Evolutionary conservation across 1,140 invertebrate genomes (phyloP).

Genomic region (Drosophila leontia): DNA sequence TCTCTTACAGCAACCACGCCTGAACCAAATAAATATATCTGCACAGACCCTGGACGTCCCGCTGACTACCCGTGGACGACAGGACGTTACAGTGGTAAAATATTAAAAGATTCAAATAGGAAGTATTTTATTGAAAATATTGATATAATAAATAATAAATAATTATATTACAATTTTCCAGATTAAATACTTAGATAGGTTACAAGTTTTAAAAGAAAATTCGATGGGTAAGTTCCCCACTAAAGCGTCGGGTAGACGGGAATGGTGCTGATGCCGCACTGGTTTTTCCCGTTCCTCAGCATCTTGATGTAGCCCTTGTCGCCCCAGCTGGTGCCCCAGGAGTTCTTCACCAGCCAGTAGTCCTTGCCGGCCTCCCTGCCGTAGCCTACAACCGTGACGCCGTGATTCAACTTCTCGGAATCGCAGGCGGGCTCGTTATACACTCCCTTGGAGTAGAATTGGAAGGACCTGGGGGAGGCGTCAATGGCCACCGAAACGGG

Average conservation of each 20-base stretch:
- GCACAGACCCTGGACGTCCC: too few relatives aligned
- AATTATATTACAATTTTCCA: not conserved
- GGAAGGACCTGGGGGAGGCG: not conserved
- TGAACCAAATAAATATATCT: too few relatives aligned
- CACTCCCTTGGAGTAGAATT: not conserved
- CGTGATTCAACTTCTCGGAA: not conserved
- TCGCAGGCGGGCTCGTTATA: not conserved
- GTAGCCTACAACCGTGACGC: conserved; percentile 9
- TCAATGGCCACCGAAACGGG: conserved; percentile 3
- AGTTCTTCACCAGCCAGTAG: conserved; percentile 27
- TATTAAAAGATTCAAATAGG: not conserved
- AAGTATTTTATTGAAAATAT: not conserved
- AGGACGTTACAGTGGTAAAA: too few relatives aligned
- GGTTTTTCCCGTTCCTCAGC: conserved; percentile 7
- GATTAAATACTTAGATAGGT: too few relatives aligned
- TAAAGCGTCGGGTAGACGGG: not conserved
- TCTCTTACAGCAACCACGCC: too few relatives aligned
- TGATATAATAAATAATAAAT: not conserved
- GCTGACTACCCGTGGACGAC: too few relatives aligned
- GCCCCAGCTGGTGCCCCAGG: conserved; percentile 6
- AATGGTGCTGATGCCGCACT: conserved; percentile 8
- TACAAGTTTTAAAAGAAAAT: not conserved
- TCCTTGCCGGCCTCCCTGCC: conserved; percentile 1
- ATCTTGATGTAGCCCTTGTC: conserved; percentile 8
- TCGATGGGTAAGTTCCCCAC: too few relatives aligned